Conservation (phyloP, 2,113 vertebrate species). For the Sinosuthora webbiana region DNA sequence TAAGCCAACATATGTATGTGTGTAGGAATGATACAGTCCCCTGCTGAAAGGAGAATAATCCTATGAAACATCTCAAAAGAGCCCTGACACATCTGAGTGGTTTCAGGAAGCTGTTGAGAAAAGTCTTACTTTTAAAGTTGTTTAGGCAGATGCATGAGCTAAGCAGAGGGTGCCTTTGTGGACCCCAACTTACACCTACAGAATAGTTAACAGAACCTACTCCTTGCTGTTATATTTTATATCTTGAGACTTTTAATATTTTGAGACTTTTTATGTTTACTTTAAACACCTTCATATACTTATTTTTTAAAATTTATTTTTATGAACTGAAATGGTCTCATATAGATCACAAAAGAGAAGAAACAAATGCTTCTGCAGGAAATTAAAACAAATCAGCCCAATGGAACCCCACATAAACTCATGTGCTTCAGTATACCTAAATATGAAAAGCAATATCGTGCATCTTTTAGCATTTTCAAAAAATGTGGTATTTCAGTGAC, state of each 20-base stretch:
- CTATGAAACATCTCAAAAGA: background rate
- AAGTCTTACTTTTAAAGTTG: background rate
- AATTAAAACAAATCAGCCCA: background rate
- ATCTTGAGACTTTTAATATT: background rate
- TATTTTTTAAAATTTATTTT: background rate
- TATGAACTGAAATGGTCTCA: background rate
- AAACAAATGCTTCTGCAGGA: background rate
- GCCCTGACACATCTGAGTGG: background rate
- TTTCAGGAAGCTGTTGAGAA: background rate
- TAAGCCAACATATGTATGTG: background rate
- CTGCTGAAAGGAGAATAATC: background rate
- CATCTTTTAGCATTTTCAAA: background rate
- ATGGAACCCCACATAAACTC: background rate
- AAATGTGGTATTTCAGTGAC: background rate
- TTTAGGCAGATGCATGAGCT: background rate
- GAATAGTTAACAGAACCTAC: background rate
- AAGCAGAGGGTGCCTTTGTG: background rate
- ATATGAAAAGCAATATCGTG: background rate
- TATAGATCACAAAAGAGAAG: background rate
- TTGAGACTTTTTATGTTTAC: background rate
- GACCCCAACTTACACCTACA: background rate
- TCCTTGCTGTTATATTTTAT: background rate
- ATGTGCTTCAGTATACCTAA: background rate
- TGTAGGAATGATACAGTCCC: background rate
- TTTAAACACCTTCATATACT: background rate